Evolutionary conservation across 2,113 vertebrate species (phyloP), one percentile per base, ranked within the genome.

Genomic region (Heterotis niloticus): DNA sequence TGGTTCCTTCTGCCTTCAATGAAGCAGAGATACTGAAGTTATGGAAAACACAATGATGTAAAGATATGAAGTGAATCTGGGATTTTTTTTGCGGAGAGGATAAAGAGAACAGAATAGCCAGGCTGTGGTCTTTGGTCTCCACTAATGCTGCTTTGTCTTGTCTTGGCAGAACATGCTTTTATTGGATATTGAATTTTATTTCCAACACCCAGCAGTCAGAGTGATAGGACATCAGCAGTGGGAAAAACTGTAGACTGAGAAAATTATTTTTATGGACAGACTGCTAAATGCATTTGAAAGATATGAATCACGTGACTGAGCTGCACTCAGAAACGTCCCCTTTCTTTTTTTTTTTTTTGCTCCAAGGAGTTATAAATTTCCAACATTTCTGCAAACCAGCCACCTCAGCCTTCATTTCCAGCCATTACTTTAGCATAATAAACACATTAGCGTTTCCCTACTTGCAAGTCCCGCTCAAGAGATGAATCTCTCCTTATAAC

Each of bases 341-440:
- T 89, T 91, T 92, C 89, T 91, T 89, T 91, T 91, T 78, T 68
- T 11, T 78, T 75, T 17, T 11, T 60, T 51, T 28, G 18, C 52
- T 60, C 66, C 26, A 0, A 52, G 65, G 70, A 72, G 62, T 75
- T 56, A 26, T 89, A 88, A 90, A 93, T 88, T 90, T 88, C 87
- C 87, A 90, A 89, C 89, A 88, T 85, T 88, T 86, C 85, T 89
- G 86, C 84, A 85, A 86, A 88, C 86, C 85, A 80, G 80, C 82
- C 88, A 88, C 88, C 88, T 83, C 88, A 89, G 87, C 87, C 89
- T 87, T 86, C 86, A 91, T 91, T 89, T 91, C 89, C 86, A 80
- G 83, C 86, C 85, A 89, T 93, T 91, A 91, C 90, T 88, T 90
- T 84, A 84, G 91, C 87, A 93, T 93, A 92, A 93, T 93, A 92